Evolutionary conservation across 2,888 invertebrate species (phyloP).

Genomic region (Dichetophora obliterata): DNA sequence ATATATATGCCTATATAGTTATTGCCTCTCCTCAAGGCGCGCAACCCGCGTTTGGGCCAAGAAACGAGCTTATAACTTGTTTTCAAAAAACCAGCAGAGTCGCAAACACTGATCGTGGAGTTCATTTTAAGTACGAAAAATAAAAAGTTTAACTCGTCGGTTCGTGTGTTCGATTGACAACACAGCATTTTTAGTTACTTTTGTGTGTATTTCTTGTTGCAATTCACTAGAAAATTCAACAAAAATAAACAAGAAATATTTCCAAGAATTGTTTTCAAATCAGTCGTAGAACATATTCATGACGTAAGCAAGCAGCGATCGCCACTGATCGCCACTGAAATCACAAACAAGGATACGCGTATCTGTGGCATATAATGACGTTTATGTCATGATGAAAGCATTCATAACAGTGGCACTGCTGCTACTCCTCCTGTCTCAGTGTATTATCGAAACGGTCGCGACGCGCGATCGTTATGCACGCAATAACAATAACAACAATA

Average conservation of each 20-base stretch:
- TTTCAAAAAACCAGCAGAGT: neutral
- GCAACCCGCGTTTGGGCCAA: conserved; percentile 27
- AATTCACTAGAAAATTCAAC: neutral
- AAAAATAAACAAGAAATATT: conserved; percentile 4
- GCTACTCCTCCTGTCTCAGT: conserved; percentile 58
- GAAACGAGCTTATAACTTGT: conserved; percentile 38
- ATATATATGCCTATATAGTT: neutral
- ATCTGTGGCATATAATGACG: conserved; percentile 25
- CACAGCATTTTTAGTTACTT: neutral
- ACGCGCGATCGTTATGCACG: conserved; percentile 58
- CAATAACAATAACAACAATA: conserved; percentile 50
- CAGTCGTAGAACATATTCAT: neutral
- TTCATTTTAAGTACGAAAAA: neutral
- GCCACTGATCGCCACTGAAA: neutral
- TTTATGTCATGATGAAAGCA: conserved; percentile 58
- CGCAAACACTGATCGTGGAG: neutral
- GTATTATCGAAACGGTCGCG: conserved; percentile 57
- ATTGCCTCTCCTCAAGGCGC: conserved; percentile 13
- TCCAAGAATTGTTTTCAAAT: neutral
- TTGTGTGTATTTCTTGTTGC: conserved; percentile 7
- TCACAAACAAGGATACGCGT: conserved; percentile 23
- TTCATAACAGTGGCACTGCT: conserved; percentile 48
- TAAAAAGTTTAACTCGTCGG: neutral
- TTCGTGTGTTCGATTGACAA: neutral
- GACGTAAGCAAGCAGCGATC: conserved; percentile 26